These are phyloP conservation scores for Coregonus suidteri DNA, from an alignment of 2,797 vertebrate species.

Conservation along the genomic window DNA sequence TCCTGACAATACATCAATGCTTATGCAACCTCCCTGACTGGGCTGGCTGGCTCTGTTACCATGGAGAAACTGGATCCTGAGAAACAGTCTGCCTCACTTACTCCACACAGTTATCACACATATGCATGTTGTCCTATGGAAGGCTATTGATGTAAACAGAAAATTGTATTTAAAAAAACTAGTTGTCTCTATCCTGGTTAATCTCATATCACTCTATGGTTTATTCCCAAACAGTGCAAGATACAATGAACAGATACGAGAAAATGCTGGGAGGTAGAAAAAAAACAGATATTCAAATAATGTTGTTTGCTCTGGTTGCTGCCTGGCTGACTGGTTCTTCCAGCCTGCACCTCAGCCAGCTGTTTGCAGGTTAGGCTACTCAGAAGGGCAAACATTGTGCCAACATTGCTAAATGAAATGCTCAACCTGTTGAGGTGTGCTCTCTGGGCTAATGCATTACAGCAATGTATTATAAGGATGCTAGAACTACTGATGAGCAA, in stretches of 20 bases:
- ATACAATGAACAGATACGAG: not conserved
- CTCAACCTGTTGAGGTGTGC: not conserved
- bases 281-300: not conserved
- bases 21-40: constrained; percentile 6
- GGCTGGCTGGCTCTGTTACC: constrained; percentile 16
- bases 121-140: not conserved
- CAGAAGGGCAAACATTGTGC: not conserved
- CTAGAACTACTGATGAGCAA: not conserved
- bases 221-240: not conserved
- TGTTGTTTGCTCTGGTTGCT: not conserved
- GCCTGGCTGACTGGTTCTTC: not conserved
- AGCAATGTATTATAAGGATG: not conserved
- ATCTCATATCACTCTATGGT: not conserved
- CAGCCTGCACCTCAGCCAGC: not conserved
- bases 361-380: not conserved
- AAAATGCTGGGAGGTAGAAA: not conserved
- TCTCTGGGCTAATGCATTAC: not conserved
- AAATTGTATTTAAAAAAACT: not conserved
- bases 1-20: not conserved
- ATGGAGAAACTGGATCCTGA: constrained; percentile 25
- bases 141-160: not conserved
- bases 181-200: not conserved
- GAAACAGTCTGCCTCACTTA: not conserved
- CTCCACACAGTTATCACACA: not conserved
- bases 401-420: not conserved